Evolutionary conservation across 2,113 vertebrate genomes (phyloP).

Genomic region (Syngnathus floridae): DNA sequence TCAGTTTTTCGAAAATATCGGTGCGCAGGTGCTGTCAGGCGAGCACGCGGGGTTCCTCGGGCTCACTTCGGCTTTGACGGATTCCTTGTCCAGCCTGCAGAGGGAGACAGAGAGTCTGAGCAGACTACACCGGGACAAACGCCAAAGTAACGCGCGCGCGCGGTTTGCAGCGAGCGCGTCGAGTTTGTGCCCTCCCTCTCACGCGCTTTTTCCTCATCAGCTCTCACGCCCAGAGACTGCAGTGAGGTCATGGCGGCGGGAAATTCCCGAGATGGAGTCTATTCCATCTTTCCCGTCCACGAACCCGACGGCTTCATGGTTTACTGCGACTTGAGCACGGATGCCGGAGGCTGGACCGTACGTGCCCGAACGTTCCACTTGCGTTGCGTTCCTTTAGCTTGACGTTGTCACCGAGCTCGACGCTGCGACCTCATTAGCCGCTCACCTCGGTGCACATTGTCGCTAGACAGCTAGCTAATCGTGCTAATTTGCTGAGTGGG

Average conservation of each 20-base stretch:
- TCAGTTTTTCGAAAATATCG: not conserved
- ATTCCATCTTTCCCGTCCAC: conserved; percentile 47
- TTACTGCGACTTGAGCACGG: conserved; percentile 59
- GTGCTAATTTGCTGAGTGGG: not conserved
- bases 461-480: not conserved
- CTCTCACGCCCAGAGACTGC: conserved; percentile 44
- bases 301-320: conserved; percentile 46
- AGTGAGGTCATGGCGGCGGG: conserved; percentile 33
- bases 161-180: too few species aligned
- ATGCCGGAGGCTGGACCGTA: conserved; percentile 58
- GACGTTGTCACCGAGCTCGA: not conserved
- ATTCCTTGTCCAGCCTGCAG: conserved; percentile 79
- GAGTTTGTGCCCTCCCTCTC: not conserved
- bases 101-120: conserved; percentile 70
- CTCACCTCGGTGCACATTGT: not conserved
- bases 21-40: conserved; percentile 79
- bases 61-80: conserved; percentile 75
- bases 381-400: not conserved
- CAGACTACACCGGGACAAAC: conserved; percentile 55
- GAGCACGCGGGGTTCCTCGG: conserved; percentile 79
- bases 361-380: not conserved
- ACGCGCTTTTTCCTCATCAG: conserved; percentile 10
- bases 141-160: not conserved
- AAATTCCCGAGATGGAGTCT: conserved; percentile 36
- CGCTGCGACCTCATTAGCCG: not conserved